phyloP scores from a whole-genome alignment of 2,888 invertebrate species.

The Platypus cylindrus region DNA sequence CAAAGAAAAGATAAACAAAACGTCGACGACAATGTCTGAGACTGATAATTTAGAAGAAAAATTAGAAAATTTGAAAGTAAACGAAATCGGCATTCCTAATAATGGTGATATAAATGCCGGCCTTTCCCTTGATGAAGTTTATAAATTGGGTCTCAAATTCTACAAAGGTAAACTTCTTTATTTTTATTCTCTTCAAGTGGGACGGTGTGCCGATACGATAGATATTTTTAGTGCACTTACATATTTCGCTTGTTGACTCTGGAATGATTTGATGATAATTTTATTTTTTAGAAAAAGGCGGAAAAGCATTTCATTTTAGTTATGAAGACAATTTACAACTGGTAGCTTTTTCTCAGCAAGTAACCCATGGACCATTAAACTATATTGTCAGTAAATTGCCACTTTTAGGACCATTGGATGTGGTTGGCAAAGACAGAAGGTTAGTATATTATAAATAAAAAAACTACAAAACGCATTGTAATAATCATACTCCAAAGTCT shows the following conservation, averaged over 20 bases:
- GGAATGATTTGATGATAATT: too few species aligned
- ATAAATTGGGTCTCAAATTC: constrained; percentile 78
- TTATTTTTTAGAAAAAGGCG: constrained; percentile 78
- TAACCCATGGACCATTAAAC: constrained; percentile 69
- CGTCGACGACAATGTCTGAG: constrained; percentile 10
- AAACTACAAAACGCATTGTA: background rate
- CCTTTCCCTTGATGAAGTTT: constrained; percentile 64
- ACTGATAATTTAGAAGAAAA: too few species aligned
- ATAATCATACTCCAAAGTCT: background rate
- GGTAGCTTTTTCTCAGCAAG: constrained; percentile 88
- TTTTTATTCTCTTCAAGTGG: too few species aligned
- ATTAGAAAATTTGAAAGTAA: constrained; percentile 24
- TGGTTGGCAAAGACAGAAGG: constrained; percentile 85
- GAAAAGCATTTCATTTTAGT: constrained; percentile 89
- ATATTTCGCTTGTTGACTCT: too few species aligned
- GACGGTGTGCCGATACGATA: too few species aligned
- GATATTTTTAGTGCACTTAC: too few species aligned
- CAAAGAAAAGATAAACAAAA: constrained; percentile 9
- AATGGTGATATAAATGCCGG: constrained; percentile 44
- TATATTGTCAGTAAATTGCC: constrained; percentile 52
- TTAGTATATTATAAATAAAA: constrained; percentile 5
- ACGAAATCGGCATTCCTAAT: constrained; percentile 14
- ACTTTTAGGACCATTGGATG: constrained; percentile 84
- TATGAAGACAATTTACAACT: constrained; percentile 87
- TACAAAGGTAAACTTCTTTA: constrained; percentile 67